These are phyloP conservation scores for Varanus komodoensis DNA, from an alignment of 2,113 vertebrate species.

Conservation along the genomic window DNA sequence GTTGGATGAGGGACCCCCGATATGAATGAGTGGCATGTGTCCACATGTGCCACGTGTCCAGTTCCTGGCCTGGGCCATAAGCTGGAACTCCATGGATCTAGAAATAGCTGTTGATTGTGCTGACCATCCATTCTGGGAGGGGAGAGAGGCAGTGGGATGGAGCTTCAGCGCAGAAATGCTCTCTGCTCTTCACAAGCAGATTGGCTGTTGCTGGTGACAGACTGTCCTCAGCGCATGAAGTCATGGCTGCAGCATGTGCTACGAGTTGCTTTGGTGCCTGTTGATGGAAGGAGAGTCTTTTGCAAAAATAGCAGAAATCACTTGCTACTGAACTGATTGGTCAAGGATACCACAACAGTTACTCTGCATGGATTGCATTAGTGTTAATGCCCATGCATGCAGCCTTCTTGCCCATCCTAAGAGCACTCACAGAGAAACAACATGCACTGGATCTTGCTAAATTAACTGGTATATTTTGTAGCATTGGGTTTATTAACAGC, in stretches of 20 bases:
- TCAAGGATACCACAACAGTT: constrained; percentile 6
- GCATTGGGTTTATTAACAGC: constrained; percentile 58
- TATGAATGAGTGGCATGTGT: too few species aligned
- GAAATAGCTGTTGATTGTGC: not conserved
- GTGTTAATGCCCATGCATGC: not conserved
- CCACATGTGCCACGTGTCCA: not conserved
- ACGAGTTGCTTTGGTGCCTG: not conserved
- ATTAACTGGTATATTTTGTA: constrained; percentile 51
- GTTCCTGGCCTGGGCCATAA: not conserved
- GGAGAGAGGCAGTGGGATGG: not conserved
- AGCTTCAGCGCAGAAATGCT: not conserved
- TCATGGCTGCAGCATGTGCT: not conserved
- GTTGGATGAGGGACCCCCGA: not conserved
- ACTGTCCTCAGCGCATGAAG: not conserved
- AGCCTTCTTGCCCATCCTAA: constrained; percentile 36
- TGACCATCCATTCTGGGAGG: not conserved
- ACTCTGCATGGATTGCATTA: not conserved
- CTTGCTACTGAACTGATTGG: not conserved
- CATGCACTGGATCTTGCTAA: constrained; percentile 46
- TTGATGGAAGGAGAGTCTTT: not conserved
- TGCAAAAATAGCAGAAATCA: not conserved
- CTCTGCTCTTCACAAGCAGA: not conserved
- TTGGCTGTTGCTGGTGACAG: not conserved
- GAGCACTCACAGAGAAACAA: constrained; percentile 45
- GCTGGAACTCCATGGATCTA: not conserved